Evolutionary conservation across 2,888 invertebrate species (phyloP).

Genomic region (Xestia sexstrigata): DNA sequence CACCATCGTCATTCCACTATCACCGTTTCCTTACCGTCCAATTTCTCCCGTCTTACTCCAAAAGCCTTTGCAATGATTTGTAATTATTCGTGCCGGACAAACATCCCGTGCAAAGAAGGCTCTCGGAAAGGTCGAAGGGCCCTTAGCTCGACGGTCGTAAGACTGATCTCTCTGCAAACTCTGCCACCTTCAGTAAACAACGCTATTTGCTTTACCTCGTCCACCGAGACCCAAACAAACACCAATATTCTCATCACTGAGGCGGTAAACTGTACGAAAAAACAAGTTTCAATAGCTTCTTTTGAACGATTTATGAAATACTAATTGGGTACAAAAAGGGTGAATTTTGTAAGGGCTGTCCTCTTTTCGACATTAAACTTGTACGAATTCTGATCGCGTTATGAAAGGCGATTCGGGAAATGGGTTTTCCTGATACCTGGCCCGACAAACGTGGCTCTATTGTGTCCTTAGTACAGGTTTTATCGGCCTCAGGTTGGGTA

Average conservation of each 20-base stretch:
- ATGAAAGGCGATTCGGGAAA: constrained; percentile 53
- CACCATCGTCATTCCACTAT: background rate
- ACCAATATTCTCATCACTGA: constrained; percentile 79
- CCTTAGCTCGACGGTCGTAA: constrained; percentile 57
- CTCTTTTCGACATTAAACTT: constrained; percentile 47
- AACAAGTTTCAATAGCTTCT: constrained; percentile 43
- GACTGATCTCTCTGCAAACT: constrained; percentile 77
- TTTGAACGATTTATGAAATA: constrained; percentile 51
- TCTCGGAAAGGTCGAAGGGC: constrained; percentile 54
- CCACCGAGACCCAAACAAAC: constrained; percentile 80
- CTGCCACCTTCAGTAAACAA: constrained; percentile 78
- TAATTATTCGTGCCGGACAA: constrained; percentile 58
- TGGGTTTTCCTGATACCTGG: constrained; percentile 55
- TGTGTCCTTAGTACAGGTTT: constrained; percentile 46
- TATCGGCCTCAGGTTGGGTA: constrained; percentile 20
- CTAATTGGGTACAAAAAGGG: constrained; percentile 61
- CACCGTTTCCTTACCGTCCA: constrained; percentile 20
- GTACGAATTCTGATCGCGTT: constrained; percentile 54
- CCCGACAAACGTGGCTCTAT: constrained; percentile 40
- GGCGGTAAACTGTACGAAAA: constrained; percentile 69
- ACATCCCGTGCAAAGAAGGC: constrained; percentile 52
- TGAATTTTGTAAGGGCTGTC: constrained; percentile 39
- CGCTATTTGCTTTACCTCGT: constrained; percentile 77
- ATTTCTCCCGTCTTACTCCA: constrained; percentile 36
- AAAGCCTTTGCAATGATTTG: constrained; percentile 54